These are phyloP conservation scores for Phodopus roborovskii DNA, from an alignment of 2,113 vertebrate genomes.

Conservation along the genomic window DNA sequence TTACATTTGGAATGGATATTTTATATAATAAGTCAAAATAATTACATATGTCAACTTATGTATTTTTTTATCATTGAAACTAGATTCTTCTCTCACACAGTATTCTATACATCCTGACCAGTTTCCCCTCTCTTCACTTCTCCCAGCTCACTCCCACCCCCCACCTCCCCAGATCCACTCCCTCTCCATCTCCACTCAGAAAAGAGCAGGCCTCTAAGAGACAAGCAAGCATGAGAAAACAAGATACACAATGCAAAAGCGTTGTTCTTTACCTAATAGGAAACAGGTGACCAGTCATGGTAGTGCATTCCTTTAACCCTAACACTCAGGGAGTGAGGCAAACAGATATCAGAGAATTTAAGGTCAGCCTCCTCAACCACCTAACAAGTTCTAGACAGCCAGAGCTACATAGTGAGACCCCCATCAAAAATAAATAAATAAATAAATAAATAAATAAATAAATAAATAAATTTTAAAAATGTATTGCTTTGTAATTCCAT, in stretches of 20 bases:
- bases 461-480: neutral
- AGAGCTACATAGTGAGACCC: neutral
- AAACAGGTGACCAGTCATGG: neutral
- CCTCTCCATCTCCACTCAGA: neutral
- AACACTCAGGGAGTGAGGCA: neutral
- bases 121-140: neutral
- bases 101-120: no score
- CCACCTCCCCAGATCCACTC: neutral
- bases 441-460: neutral
- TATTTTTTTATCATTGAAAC: neutral
- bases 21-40: slow-evolving; percentile 4
- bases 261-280: neutral
- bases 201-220: neutral
- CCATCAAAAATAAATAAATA: no score
- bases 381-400: neutral
- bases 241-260: neutral
- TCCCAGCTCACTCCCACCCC: neutral
- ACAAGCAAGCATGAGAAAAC: neutral
- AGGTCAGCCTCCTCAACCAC: neutral
- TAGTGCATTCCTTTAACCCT: neutral
- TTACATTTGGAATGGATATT: slow-evolving; percentile 20
- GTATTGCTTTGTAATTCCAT: neutral
- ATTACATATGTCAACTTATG: neutral
- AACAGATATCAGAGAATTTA: neutral
- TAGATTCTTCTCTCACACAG: neutral